Percentiles rank a stretch among this genome's conserved stretches.
These are phyloP conservation scores for Myrmecobius fasciatus DNA, from an alignment of 2,113 vertebrate species.

Conservation along the genomic window DNA sequence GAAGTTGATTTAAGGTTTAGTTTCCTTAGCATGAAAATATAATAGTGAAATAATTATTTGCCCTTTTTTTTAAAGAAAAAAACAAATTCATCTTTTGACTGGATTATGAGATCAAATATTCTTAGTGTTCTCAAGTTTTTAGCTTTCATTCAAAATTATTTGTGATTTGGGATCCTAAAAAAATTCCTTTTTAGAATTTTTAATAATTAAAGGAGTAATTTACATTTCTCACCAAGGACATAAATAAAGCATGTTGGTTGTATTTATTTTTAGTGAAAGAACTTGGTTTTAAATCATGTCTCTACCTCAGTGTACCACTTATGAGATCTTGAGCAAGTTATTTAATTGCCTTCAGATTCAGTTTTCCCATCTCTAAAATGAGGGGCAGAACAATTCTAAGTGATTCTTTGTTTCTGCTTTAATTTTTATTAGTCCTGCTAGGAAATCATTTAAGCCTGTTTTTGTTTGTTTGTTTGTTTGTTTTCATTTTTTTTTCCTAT, in stretches of 20 bases:
- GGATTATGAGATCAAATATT: neutral
- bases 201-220: neutral
- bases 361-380: neutral
- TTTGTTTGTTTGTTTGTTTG: too few relatives aligned
- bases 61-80: slow-evolving; percentile 43
- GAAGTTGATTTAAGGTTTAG: neutral
- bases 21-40: slow-evolving; percentile 22
- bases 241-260: neutral
- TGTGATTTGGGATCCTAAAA: slow-evolving; percentile 13
- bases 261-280: slow-evolving; percentile 43
- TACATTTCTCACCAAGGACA: slow-evolving; percentile 38
- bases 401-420: neutral
- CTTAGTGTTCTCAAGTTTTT: slow-evolving; percentile 2
- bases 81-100: neutral
- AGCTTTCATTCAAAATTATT: slow-evolving; percentile 33
- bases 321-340: too few relatives aligned
- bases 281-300: neutral
- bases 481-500: too few relatives aligned
- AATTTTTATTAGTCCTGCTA: neutral
- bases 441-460: neutral
- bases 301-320: neutral
- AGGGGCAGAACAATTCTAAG: neutral
- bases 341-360: neutral
- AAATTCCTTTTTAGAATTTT: slow-evolving; percentile 33
- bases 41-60: neutral